Evolutionary conservation across 2,113 vertebrate species (phyloP).

Genomic region (Naja naja): DNA sequence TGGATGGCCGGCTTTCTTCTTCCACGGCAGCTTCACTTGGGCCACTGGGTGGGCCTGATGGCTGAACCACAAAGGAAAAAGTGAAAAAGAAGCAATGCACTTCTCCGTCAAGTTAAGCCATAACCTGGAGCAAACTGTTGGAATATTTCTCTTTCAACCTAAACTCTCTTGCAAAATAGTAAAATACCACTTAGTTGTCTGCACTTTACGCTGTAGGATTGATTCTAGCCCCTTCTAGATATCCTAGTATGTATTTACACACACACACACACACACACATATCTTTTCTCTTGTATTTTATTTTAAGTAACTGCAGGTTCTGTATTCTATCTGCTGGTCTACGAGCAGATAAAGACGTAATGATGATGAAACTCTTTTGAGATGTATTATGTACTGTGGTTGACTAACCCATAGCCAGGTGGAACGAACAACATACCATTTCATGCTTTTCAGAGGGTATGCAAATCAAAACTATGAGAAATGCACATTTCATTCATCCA

Average conservation of each 20-base stretch:
- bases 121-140: background rate
- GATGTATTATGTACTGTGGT: too few species aligned
- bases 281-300: background rate
- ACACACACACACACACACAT: background rate
- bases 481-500: background rate
- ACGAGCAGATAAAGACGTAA: background rate
- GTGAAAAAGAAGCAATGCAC: background rate
- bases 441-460: background rate
- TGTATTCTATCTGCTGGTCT: background rate
- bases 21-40: constrained; percentile 58
- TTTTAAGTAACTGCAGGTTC: background rate
- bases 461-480: background rate
- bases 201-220: background rate
- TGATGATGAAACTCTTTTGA: background rate
- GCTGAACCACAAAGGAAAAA: constrained; percentile 35
- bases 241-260: background rate
- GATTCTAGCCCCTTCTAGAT: background rate
- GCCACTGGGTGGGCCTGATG: constrained; percentile 36
- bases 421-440: background rate
- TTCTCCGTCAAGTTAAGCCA: background rate
- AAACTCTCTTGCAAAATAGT: background rate
- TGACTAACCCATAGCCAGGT: too few species aligned
- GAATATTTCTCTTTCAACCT: background rate
- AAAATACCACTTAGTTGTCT: background rate
- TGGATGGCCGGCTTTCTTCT: constrained; percentile 81